Conservation (phyloP, 2,113 vertebrate genomes). For the Chionis minor region DNA sequence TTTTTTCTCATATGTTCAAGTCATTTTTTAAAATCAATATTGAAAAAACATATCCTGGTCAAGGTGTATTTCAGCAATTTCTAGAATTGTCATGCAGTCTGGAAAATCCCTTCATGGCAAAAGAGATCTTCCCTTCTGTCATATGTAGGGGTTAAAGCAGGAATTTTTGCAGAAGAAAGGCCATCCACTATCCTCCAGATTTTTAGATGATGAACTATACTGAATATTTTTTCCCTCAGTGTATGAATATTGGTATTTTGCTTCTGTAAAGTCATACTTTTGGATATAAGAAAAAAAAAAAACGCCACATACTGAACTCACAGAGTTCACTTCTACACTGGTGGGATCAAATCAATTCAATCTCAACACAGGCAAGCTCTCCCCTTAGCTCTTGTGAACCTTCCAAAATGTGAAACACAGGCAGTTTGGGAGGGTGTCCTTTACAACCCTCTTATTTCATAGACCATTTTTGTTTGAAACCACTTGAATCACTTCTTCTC, state of each 20-base stretch:
- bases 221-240: background rate
- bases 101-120: background rate
- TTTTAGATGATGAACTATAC: background rate
- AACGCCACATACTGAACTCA: rapidly evolving
- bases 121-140: background rate
- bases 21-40: background rate
- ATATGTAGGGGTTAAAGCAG: background rate
- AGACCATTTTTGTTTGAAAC: background rate
- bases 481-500: background rate
- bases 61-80: background rate
- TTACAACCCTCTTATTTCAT: background rate
- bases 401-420: background rate
- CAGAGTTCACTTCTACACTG: rapidly evolving
- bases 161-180: background rate
- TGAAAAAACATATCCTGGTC: background rate
- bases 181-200: background rate
- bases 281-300: background rate
- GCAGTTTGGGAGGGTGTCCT: background rate
- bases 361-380: background rate
- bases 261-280: background rate
- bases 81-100: background rate
- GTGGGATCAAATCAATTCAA: background rate
- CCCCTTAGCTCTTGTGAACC: background rate
- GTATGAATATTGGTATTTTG: background rate
- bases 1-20: background rate